A percentile compares a stretch with the other conserved stretches of the same genome.
Evolutionary conservation across 2,888 invertebrate genomes (phyloP).

Genomic region (Venusia cambrica): DNA sequence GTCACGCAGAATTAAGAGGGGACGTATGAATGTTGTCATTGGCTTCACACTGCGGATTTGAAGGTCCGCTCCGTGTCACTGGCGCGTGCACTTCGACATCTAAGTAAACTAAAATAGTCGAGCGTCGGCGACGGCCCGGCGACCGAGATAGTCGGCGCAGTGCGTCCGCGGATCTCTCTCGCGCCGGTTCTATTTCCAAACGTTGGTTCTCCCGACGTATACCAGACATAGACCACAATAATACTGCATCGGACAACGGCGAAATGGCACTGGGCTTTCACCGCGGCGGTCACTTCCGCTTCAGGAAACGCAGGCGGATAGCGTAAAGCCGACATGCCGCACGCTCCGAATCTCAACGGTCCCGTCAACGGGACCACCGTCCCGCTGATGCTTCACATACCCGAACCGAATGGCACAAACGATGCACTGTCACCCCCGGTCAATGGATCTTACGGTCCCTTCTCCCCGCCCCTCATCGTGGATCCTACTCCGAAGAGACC

Average conservation of each 20-base stretch:
- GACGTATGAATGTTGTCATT: slow-evolving; percentile 40
- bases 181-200: slow-evolving; percentile 78
- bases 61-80: slow-evolving; percentile 67
- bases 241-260: slow-evolving; percentile 60
- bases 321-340: slow-evolving; percentile 52
- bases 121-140: slow-evolving; percentile 68
- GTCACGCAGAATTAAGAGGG: slow-evolving; percentile 19
- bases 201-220: slow-evolving; percentile 69
- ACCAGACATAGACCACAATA: slow-evolving; percentile 63
- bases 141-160: slow-evolving; percentile 77
- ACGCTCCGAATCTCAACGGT: slow-evolving; percentile 43
- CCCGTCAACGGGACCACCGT: slow-evolving; percentile 38
- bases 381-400: slow-evolving; percentile 61
- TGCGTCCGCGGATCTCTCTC: slow-evolving; percentile 72
- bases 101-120: slow-evolving; percentile 79
- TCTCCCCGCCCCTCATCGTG: slow-evolving; percentile 62
- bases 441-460: slow-evolving; percentile 51
- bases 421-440: slow-evolving; percentile 24
- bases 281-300: slow-evolving; percentile 67
- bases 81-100: slow-evolving; percentile 75
- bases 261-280: slow-evolving; percentile 77
- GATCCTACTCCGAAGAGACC: slow-evolving; percentile 71
- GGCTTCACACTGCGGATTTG: slow-evolving; percentile 42
- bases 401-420: slow-evolving; percentile 47
- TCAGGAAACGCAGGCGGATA: slow-evolving; percentile 64